Conservation (phyloP, 1,140 invertebrate species). For the Temnothorax curvispinosus region DNA sequence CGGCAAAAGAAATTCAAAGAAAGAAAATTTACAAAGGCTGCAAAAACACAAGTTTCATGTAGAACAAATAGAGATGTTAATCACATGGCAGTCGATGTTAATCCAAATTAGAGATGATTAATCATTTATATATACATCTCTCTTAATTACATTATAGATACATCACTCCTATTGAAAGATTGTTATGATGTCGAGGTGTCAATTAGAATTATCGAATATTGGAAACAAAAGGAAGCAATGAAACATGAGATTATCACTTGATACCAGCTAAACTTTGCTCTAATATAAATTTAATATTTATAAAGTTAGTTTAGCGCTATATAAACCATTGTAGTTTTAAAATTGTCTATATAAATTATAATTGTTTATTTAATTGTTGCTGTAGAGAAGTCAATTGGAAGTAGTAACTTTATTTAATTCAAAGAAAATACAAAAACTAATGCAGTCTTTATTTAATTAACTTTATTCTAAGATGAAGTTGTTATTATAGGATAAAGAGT, state of each 20-base stretch:
- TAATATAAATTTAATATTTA: neutral
- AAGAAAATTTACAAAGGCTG: neutral
- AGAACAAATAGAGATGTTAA: neutral
- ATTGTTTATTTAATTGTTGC: constrained; percentile 9
- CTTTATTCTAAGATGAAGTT: neutral
- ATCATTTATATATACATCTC: neutral
- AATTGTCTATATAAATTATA: neutral
- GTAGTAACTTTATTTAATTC: neutral
- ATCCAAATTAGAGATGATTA: neutral
- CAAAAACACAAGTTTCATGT: neutral
- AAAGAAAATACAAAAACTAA: neutral
- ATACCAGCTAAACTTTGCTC: neutral
- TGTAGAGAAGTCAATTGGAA: neutral
- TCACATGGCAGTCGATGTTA: neutral
- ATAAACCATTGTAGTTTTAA: neutral
- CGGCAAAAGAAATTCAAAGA: neutral
- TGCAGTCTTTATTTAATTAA: neutral
- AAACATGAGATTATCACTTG: neutral
- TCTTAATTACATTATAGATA: neutral
- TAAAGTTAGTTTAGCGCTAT: neutral
- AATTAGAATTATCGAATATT: neutral
- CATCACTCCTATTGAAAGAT: neutral
- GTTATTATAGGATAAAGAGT: neutral
- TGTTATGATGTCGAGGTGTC: neutral
- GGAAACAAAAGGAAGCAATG: neutral